Evolutionary conservation across 2,888 invertebrate species (phyloP), one percentile per base, ranked within the genome.

Genomic region (Agrochola lychnidis): DNA sequence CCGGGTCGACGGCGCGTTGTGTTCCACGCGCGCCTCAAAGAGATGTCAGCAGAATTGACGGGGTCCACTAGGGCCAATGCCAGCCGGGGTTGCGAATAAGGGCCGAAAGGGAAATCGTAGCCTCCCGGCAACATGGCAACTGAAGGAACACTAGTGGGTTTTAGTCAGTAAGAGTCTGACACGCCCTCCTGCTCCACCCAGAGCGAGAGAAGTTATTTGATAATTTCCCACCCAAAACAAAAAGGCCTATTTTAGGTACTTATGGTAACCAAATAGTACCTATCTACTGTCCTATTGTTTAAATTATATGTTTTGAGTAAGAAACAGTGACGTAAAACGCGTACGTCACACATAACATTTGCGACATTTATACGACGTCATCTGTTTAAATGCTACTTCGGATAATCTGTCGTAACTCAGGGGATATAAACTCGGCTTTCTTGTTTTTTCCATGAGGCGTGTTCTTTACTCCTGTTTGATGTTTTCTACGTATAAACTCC

Each of bases 341-440:
- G 6, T 25, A 56, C 5, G 30, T 30, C 30, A 66, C 51, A 67
- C 30, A 76, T 61, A 61, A 72, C 22, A 59, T 36, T 79, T 25
- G 48, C 63, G 68, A 79, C 51, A 45, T 78, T 72, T 75, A 73
- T 72, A 66, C 25, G 56, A 69, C 59, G 42, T 51, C 67, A 70
- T 82, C 42, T 64, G 53, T 42, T 78, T 63, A 74, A 69, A 78
- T 42, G 62, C 59, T 67, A 36, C 82, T 67, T 73, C 68, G 40
- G 62, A 68, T 77, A 78, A 82, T 82, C 67, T 42, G 78, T 70
- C 78, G 59, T 82, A 76, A 79, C 75, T 79, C 66, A 42, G 19
- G 30, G 51, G 67, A 76, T 68, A 63, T 82, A 40, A 80, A 79
- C 66, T n/a, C 48, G 42, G 22, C 73, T 71, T 73, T 76, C 73